Percentiles rank a stretch among this genome's conserved stretches.
phyloP scores from a whole-genome alignment of 2,888 invertebrate species.

The Erebia epiphron region DNA sequence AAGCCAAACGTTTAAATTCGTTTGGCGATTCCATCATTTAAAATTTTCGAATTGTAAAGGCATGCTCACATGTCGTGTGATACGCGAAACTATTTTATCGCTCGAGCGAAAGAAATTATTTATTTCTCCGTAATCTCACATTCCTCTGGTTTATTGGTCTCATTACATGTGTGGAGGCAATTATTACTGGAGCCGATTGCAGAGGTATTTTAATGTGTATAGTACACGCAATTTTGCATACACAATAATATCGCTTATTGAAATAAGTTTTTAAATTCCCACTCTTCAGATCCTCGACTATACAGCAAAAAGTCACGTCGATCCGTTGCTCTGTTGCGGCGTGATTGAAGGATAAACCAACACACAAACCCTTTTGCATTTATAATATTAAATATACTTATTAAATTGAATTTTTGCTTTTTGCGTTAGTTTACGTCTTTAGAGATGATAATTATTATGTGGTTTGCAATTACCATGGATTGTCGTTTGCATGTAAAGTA shows the following conservation, averaged over 20 bases:
- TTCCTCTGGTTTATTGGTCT: constrained; percentile 24
- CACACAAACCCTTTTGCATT: too few relatives aligned
- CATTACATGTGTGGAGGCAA: constrained; percentile 24
- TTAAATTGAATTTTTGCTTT: too few relatives aligned
- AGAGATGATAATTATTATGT: too few relatives aligned
- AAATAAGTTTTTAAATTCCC: too few relatives aligned
- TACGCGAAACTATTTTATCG: constrained; percentile 29
- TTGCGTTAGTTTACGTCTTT: too few relatives aligned
- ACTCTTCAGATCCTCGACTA: too few relatives aligned
- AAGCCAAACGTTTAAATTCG: neutral
- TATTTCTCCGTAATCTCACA: constrained; percentile 26
- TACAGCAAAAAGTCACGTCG: too few relatives aligned
- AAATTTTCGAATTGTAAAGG: constrained; percentile 7
- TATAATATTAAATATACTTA: too few relatives aligned
- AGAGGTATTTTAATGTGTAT: constrained; percentile 18
- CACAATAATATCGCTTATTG: neutral
- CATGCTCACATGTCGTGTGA: constrained; percentile 27
- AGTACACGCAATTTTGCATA: constrained; percentile 30
- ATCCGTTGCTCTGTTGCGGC: too few relatives aligned
- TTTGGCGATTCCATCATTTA: neutral
- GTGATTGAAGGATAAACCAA: too few relatives aligned
- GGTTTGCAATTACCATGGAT: too few relatives aligned
- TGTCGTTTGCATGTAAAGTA: too few relatives aligned
- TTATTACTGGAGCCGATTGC: constrained; percentile 23
- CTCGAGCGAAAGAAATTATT: constrained; percentile 21